Evolutionary conservation across 2,888 invertebrate genomes (phyloP).

Genomic region (Syrphus vitripennis): DNA sequence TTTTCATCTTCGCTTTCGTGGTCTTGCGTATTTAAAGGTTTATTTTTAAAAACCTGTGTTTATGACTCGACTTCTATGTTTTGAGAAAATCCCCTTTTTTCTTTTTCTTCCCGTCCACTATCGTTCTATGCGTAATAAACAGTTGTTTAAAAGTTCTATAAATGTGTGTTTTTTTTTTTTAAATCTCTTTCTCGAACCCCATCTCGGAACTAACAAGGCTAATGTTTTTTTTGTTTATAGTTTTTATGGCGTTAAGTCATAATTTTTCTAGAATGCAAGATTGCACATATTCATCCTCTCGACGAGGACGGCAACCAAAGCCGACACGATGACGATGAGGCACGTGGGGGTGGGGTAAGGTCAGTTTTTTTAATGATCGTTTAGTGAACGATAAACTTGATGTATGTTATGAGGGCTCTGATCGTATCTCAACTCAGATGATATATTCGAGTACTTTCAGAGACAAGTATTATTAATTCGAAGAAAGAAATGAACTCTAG

Average conservation of each 20-base stretch:
- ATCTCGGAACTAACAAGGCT: neutral
- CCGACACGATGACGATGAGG: neutral
- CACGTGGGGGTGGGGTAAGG: slow-evolving; percentile 23
- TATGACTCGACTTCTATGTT: neutral
- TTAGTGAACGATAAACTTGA: slow-evolving; percentile 53
- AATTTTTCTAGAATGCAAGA: slow-evolving; percentile 54
- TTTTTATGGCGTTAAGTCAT: slow-evolving; percentile 64
- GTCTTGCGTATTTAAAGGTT: neutral
- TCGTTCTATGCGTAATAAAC: slow-evolving; percentile 7
- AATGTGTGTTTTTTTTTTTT: neutral
- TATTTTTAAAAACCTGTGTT: slow-evolving; percentile 16
- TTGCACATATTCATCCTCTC: slow-evolving; percentile 22
- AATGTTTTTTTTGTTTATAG: slow-evolving; percentile 39
- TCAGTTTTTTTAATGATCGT: slow-evolving; percentile 46
- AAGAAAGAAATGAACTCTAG: neutral
- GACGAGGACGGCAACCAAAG: neutral
- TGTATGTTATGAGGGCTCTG: slow-evolving; percentile 47
- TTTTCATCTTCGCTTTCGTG: neutral
- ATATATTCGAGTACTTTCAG: slow-evolving; percentile 36
- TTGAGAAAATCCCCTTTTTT: neutral
- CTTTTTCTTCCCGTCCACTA: neutral
- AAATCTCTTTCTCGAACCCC: neutral
- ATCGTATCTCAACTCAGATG: slow-evolving; percentile 23
- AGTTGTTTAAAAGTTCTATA: slow-evolving; percentile 14
- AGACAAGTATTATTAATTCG: slow-evolving; percentile 14